A percentile compares a stretch with the other conserved stretches of the same genome.
phyloP scores from a whole-genome alignment of 1,140 invertebrate genomes.

The Holotrichia oblita region DNA sequence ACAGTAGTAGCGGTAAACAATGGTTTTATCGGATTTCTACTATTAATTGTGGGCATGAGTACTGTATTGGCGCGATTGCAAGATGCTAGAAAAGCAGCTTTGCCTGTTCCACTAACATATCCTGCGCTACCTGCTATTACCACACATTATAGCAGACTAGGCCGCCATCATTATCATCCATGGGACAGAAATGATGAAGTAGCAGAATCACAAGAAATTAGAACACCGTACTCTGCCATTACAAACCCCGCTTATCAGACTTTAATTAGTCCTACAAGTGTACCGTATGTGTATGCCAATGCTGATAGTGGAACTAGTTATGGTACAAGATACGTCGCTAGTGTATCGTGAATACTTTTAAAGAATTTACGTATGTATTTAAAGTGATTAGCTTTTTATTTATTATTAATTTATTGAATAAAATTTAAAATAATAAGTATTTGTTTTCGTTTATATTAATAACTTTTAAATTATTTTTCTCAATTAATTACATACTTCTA shows the following conservation, averaged over 20 bases:
- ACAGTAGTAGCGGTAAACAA: slow-evolving; percentile 58
- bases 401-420: slow-evolving; percentile 22
- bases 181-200: slow-evolving; percentile 48
- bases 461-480: too few species aligned
- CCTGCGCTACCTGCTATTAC: background rate
- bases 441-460: too few species aligned
- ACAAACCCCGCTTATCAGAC: background rate
- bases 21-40: slow-evolving; percentile 58
- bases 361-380: background rate
- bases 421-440: background rate
- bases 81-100: slow-evolving; percentile 49
- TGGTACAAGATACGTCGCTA: slow-evolving; percentile 1
- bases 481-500: too few species aligned
- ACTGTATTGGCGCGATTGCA: slow-evolving; percentile 57
- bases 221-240: background rate
- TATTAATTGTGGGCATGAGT: slow-evolving; percentile 58
- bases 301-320: background rate
- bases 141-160: slow-evolving; percentile 26
- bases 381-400: background rate
- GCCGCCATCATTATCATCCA: slow-evolving; percentile 47
- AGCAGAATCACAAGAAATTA: background rate
- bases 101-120: background rate
- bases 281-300: background rate
- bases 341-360: background rate
- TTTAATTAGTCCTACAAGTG: slow-evolving; percentile 4